Percentiles rank a stretch among this genome's conserved stretches.
phyloP scores from a whole-genome alignment of 2,888 invertebrate species.

The Melitaea athalia region DNA sequence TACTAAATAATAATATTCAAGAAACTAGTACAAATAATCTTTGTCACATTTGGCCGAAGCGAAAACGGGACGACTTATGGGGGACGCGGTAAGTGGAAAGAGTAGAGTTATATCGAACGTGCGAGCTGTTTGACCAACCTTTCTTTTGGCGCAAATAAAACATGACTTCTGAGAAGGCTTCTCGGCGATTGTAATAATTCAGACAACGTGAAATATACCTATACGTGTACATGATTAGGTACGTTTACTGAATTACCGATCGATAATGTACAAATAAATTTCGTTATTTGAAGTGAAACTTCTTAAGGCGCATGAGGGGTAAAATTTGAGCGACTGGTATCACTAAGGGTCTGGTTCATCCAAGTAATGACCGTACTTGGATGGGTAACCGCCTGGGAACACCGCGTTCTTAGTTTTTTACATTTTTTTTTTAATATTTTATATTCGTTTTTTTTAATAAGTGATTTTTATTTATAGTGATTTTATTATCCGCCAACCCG shows the following conservation, averaged over 20 bases:
- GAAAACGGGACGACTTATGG: slow-evolving; percentile 51
- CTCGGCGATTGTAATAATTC: slow-evolving; percentile 46
- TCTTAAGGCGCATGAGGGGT: too few species aligned
- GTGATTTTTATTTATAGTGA: too few species aligned
- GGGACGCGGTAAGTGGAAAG: slow-evolving; percentile 41
- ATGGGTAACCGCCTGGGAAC: too few species aligned
- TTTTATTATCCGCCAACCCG: too few species aligned
- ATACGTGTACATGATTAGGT: neutral
- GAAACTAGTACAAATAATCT: slow-evolving; percentile 46
- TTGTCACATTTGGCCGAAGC: slow-evolving; percentile 58
- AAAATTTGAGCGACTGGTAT: too few species aligned
- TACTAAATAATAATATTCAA: neutral
- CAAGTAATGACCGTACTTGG: too few species aligned
- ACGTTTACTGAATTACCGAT: neutral
- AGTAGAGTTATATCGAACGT: slow-evolving; percentile 53
- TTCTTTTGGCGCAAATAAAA: slow-evolving; percentile 71
- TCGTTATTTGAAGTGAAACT: too few species aligned
- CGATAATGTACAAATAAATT: neutral
- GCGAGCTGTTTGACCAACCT: slow-evolving; percentile 67
- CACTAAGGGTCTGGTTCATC: too few species aligned
- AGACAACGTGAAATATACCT: slow-evolving; percentile 30
- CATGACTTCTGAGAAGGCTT: slow-evolving; percentile 55
- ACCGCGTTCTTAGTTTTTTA: too few species aligned
- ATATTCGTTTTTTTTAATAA: too few species aligned
- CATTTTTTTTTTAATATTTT: too few species aligned